phyloP scores from a whole-genome alignment of 2,888 invertebrate genomes.

The Uropetala carovei region DNA sequence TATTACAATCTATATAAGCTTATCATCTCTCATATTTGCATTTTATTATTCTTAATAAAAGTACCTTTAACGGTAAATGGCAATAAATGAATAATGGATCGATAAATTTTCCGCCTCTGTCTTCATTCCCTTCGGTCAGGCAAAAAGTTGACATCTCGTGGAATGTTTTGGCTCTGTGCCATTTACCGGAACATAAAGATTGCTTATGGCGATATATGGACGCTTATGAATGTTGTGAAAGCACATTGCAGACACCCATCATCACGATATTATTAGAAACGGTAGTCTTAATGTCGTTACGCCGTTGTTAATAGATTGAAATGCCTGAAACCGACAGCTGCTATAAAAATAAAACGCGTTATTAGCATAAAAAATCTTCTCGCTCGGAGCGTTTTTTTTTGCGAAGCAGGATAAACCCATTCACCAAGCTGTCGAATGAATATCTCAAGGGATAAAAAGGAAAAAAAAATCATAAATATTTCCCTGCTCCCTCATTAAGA shows the following conservation, averaged over 20 bases:
- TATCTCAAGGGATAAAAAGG: too few species aligned
- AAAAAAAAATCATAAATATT: too few species aligned
- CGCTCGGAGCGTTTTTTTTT: too few species aligned
- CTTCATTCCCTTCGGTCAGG: neutral
- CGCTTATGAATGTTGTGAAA: slow-evolving; percentile 29
- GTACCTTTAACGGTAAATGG: too few species aligned
- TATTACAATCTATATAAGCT: too few species aligned
- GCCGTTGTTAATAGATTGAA: neutral
- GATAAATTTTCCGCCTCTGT: neutral
- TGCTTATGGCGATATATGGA: neutral
- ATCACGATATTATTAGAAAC: neutral
- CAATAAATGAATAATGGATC: neutral
- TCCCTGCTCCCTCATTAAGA: too few species aligned
- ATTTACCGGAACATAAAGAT: neutral
- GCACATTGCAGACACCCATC: neutral
- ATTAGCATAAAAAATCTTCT: too few species aligned
- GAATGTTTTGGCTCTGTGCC: neutral
- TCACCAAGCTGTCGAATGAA: too few species aligned
- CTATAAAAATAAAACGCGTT: too few species aligned
- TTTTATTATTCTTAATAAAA: too few species aligned
- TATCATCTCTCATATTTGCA: too few species aligned
- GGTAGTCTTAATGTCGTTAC: neutral
- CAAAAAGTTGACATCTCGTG: neutral
- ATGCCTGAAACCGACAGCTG: neutral
- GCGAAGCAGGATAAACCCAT: too few species aligned